Evolutionary conservation across 2,888 invertebrate genomes (phyloP), one percentile per base, ranked within the genome.

Genomic region (Autographa pulchrina): DNA sequence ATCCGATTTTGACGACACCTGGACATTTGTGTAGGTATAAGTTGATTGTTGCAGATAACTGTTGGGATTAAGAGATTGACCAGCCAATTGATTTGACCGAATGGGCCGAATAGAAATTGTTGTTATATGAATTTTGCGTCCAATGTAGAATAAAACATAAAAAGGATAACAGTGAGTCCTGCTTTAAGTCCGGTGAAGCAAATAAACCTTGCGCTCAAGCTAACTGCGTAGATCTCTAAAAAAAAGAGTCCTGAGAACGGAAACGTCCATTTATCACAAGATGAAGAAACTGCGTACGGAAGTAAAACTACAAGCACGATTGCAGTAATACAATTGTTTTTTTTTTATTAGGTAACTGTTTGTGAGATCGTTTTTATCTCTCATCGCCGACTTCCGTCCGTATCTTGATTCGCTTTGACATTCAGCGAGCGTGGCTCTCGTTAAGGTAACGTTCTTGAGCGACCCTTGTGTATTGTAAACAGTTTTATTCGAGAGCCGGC

Each of bases 381-480:
- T 9, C 54, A 58, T 70, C 56, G 60, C 35, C 56, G 58, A 62
- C 25, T 66, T 35, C 72, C 80, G 66, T 60, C 75, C 67, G 68
- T 70, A 78, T 38, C 18, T 16, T 60, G 62, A 63, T 72, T 80
- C 54, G 8, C 60, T 80, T 72, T 74, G 61, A 48, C 60, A 74
- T 54, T 32, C 74, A 43, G 62, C 31, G 48, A 68, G 38, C 77
- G 80, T 54, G 68, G 18, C 32, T 43, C 63, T 74, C 72, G 68
- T 82, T 77, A 72, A 69, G 41, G 64, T 60, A 60, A 75, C 70
- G 70, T 62, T 32, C 72, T 67, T 60, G 48, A 2, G 41, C 35
- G 25, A 38, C 80, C 75, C 80, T 18, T 16, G 80, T 58, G 79
- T 31, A 75, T 65, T 62, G 80, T 71, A 65, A 75, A 79, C 60